phyloP scores from a whole-genome alignment of 1,140 invertebrate species.

The Helicoverpa armigera region DNA sequence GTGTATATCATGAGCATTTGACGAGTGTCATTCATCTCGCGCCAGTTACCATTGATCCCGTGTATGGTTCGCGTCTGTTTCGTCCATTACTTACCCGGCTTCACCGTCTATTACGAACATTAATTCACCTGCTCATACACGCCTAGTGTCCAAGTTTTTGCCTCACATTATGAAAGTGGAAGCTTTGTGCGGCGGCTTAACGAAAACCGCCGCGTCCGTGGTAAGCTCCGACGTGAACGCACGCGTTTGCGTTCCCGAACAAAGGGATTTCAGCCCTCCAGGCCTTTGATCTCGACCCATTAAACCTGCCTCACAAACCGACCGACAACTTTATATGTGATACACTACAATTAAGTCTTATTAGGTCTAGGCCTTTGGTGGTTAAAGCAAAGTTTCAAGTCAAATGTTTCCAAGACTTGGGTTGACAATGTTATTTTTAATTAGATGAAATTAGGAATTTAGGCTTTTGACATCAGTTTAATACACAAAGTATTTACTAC shows the following conservation, averaged over 20 bases:
- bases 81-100: conserved; percentile 9
- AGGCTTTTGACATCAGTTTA: not conserved
- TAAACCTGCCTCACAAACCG: conserved; percentile 35
- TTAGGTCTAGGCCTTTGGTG: conserved; percentile 23
- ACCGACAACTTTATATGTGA: conserved; percentile 41
- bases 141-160: conserved; percentile 35
- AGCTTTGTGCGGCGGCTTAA: conserved; percentile 44
- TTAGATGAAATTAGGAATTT: not conserved
- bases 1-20: too few relatives aligned
- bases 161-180: conserved; percentile 37
- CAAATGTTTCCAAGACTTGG: conserved; percentile 6
- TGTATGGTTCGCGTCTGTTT: not conserved
- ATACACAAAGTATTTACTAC: not conserved
- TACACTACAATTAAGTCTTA: conserved; percentile 47
- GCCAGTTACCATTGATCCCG: not conserved
- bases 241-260: conserved; percentile 37
- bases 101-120: conserved; percentile 28
- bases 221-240: conserved; percentile 42
- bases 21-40: not conserved
- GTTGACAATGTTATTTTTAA: not conserved
- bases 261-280: conserved; percentile 32
- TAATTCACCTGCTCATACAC: conserved; percentile 34
- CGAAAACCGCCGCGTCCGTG: conserved; percentile 37
- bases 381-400: conserved; percentile 41
- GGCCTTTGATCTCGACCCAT: conserved; percentile 47